phyloP scores from a whole-genome alignment of 2,113 vertebrate genomes.

The Osmerus mordax region DNA sequence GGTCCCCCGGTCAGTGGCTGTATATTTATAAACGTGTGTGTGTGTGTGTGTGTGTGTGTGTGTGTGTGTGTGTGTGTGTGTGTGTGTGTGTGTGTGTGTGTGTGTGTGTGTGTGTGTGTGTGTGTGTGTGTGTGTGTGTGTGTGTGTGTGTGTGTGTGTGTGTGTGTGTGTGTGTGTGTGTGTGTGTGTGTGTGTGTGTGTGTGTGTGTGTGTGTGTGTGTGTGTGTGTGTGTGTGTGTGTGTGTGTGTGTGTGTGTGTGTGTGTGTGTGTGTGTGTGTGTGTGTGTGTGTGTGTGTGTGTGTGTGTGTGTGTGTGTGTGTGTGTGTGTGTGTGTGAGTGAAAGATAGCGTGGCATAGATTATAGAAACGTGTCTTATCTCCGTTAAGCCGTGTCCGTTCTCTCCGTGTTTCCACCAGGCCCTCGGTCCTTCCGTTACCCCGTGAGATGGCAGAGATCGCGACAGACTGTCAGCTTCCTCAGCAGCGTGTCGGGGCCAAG shows the following conservation, averaged over 20 bases:
- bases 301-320: constrained; percentile 6
- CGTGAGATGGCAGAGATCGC: constrained; percentile 81
- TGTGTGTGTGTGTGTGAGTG: not conserved
- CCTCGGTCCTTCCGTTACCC: constrained; percentile 49
- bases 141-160: too few relatives aligned
- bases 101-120: fast-evolving
- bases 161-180: too few relatives aligned
- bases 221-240: constrained; percentile 6
- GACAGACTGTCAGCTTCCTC: constrained; percentile 69
- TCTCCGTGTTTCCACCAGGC: constrained; percentile 27
- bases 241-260: constrained; percentile 6
- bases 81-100: too few relatives aligned
- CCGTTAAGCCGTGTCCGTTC: constrained; percentile 4
- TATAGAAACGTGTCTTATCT: not conserved
- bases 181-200: fast-evolving
- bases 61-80: too few relatives aligned
- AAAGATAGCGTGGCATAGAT: not conserved
- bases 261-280: constrained; percentile 6
- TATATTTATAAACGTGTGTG: not conserved
- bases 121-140: fast-evolving
- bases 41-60: not conserved
- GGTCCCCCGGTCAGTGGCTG: constrained; percentile 10
- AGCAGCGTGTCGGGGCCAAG: constrained; percentile 73
- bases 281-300: constrained; percentile 6
- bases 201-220: not conserved